A percentile compares a stretch with the other conserved stretches of the same genome.
These are phyloP conservation scores for Eudemis profundana DNA, from an alignment of 2,888 invertebrate species.

Conservation along the genomic window DNA sequence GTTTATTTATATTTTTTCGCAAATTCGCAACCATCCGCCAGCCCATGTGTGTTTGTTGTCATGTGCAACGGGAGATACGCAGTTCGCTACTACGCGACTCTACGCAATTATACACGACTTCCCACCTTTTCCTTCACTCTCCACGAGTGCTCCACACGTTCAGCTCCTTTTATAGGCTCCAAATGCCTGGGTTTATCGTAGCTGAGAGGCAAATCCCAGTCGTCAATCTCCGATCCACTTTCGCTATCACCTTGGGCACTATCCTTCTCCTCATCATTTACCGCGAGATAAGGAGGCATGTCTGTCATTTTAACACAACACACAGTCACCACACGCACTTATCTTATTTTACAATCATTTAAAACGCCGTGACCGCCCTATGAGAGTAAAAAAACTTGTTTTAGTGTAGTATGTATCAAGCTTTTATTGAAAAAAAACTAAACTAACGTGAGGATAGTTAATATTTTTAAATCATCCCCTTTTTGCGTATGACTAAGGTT, in stretches of 20 bases:
- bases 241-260: slow-evolving; percentile 76
- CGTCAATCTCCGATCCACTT: slow-evolving; percentile 79
- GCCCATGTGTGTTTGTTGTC: slow-evolving; percentile 80
- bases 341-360: slow-evolving; percentile 62
- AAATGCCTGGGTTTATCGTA: slow-evolving; percentile 88
- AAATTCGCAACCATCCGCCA: slow-evolving; percentile 11
- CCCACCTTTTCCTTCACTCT: slow-evolving; percentile 95
- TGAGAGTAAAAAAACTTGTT: slow-evolving; percentile 17
- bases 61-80: slow-evolving; percentile 59
- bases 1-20: slow-evolving; percentile 28
- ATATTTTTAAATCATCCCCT: slow-evolving; percentile 33
- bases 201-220: slow-evolving; percentile 89
- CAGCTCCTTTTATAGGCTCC: slow-evolving; percentile 76
- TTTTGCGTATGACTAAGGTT: slow-evolving; percentile 4
- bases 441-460: slow-evolving; percentile 37
- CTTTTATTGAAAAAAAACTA: slow-evolving; percentile 37
- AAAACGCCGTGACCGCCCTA: slow-evolving; percentile 66
- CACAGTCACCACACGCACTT: slow-evolving; percentile 45
- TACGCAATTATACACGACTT: slow-evolving; percentile 44
- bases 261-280: slow-evolving; percentile 78
- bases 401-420: slow-evolving; percentile 15
- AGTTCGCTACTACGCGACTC: slow-evolving; percentile 53
- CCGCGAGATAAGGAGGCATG: slow-evolving; percentile 81
- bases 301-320: slow-evolving; percentile 81
- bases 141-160: slow-evolving; percentile 94